These are phyloP conservation scores for Drosophila murphyi DNA, from an alignment of 1,140 invertebrate genomes.

Conservation along the genomic window DNA sequence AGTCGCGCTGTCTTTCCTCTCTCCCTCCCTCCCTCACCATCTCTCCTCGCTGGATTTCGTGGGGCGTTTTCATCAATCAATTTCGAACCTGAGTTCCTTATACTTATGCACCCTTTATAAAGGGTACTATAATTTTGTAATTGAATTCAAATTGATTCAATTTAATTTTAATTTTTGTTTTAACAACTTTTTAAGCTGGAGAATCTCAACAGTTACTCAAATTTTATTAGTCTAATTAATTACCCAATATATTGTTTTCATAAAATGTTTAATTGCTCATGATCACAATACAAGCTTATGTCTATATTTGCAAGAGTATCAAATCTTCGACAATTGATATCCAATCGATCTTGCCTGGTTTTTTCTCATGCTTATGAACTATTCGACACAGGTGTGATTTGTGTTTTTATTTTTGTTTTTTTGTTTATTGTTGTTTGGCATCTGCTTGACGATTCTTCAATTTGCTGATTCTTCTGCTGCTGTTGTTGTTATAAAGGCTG, in stretches of 20 bases:
- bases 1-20: slow-evolving; percentile 20
- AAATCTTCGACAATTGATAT: slow-evolving; percentile 1
- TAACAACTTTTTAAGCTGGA: too few relatives aligned
- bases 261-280: too few relatives aligned
- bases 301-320: neutral
- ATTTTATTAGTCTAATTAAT: too few relatives aligned
- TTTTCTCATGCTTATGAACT: neutral
- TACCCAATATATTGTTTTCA: too few relatives aligned
- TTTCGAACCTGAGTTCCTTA: slow-evolving; percentile 51
- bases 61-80: slow-evolving; percentile 79
- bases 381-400: slow-evolving; percentile 21
- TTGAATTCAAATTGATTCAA: neutral
- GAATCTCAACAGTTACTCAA: too few relatives aligned
- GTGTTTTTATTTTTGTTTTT: slow-evolving; percentile 21
- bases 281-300: too few relatives aligned
- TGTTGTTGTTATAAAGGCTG: slow-evolving; percentile 16
- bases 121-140: neutral
- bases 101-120: slow-evolving; percentile 32
- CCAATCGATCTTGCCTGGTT: slow-evolving; percentile 13
- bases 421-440: slow-evolving; percentile 5
- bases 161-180: neutral
- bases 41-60: slow-evolving; percentile 32
- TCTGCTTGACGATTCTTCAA: slow-evolving; percentile 11
- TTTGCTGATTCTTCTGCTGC: slow-evolving; percentile 12
- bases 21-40: slow-evolving; percentile 6